Conservation (phyloP, 2,888 invertebrate species). For the Schrankia costaestrigalis region DNA sequence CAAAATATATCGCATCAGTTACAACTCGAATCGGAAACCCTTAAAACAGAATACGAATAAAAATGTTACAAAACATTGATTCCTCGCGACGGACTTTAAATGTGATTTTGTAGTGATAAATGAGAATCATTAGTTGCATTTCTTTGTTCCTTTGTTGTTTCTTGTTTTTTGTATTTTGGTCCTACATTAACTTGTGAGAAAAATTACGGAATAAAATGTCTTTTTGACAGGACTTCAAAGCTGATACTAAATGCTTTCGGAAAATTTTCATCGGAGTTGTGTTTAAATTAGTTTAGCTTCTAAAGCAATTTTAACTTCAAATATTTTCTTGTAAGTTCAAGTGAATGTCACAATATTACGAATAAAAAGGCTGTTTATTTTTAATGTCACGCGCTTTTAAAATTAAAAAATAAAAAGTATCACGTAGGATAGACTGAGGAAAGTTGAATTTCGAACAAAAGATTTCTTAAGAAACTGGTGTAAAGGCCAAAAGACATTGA, state of each 20-base stretch:
- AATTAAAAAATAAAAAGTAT: conserved; percentile 25
- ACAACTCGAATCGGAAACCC: conserved; percentile 28
- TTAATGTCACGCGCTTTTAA: too few species aligned
- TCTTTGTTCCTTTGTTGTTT: conserved; percentile 33
- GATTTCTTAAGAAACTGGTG: conserved; percentile 49
- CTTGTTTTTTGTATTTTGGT: conserved; percentile 20
- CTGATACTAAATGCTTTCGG: background rate
- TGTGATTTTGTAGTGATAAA: conserved; percentile 36
- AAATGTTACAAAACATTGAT: conserved; percentile 33
- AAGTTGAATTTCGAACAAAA: conserved; percentile 45
- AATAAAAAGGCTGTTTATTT: too few species aligned
- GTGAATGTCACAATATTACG: too few species aligned
- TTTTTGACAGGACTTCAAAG: conserved; percentile 2
- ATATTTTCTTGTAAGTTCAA: too few species aligned
- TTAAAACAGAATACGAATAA: conserved; percentile 34
- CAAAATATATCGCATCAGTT: conserved; percentile 31
- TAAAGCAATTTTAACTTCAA: too few species aligned
- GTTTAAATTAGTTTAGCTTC: too few species aligned
- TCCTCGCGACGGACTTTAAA: conserved; percentile 32
- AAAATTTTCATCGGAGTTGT: background rate
- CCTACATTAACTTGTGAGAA: conserved; percentile 24
- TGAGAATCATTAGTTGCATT: conserved; percentile 35
- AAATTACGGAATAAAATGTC: conserved; percentile 10
- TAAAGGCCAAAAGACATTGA: conserved; percentile 65
- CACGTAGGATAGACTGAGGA: conserved; percentile 16